Evolutionary conservation across 2,888 invertebrate species (phyloP), one percentile per base, ranked within the genome.

Genomic region (Brachyopa scutellaris): DNA sequence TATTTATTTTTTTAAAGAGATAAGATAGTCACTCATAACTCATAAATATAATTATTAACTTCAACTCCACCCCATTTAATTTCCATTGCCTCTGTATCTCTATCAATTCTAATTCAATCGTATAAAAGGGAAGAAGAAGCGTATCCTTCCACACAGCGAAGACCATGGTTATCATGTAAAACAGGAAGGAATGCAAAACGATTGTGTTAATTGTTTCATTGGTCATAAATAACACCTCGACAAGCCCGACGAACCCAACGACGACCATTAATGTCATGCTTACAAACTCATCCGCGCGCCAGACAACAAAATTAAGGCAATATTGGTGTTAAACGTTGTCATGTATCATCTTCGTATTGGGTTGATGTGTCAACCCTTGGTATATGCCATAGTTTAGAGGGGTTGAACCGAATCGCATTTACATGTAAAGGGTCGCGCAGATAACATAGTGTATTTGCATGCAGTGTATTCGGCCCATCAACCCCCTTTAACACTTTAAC

Each of bases 201-300:
- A 72, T 77, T 82, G 82, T 82, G 82, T 38, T 77, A 77, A 82
- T 82, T 82, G 82, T 76, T 82, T 82, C 72, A 82, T 77, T 82
- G 82, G 82, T 33, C 82, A 82, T 82, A 77, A 82, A 82, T 82
- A 77, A 82, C 53, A 82, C 64, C 77, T 82, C 82, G 82, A 74
- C 82, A 82, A 84, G 66, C 62, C 67, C 64, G 64, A 51, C 62
- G 26, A 80, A 74, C 74, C 74, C 73, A 74, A 38, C 51, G 57
- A 66, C 49, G 55, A 38, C 55, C 77, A 84, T 85, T 84, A 85
- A 78, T 69, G 84, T 84, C 85, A 85, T 80, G 79, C 84, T 85
- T 84, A 85, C 84, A 85, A 77, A 85, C 74, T 77, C 69, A 82
- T 74, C 70, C 72, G 79, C 73, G 73, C 67, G 57, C 29, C 72